A percentile compares a stretch with the other conserved stretches of the same genome.
Conservation (phyloP, 2,888 invertebrate genomes). For the Ochropleura leucogaster region DNA sequence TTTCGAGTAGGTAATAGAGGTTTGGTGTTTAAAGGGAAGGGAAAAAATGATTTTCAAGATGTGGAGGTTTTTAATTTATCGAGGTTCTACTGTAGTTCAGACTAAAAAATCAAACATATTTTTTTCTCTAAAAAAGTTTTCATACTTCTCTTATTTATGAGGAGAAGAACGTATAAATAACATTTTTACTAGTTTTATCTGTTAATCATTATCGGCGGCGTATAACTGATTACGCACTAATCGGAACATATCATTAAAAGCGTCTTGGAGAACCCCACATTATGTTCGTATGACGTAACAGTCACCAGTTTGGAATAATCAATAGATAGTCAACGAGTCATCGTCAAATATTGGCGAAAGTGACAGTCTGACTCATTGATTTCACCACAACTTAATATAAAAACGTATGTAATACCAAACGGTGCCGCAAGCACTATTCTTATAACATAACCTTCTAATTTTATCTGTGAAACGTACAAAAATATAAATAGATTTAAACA, state of each 20-base stretch:
- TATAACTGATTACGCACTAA: slow-evolving; percentile 15
- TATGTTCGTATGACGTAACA: slow-evolving; percentile 43
- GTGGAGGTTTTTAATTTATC: too few relatives aligned
- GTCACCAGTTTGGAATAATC: slow-evolving; percentile 22
- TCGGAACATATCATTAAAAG: slow-evolving; percentile 9
- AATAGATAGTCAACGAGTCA: slow-evolving; percentile 19
- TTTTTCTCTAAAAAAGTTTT: not conserved
- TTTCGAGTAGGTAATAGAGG: too few relatives aligned
- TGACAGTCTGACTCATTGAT: slow-evolving; percentile 31
- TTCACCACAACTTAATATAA: slow-evolving; percentile 28
- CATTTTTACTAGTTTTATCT: not conserved
- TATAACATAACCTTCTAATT: slow-evolving; percentile 40
- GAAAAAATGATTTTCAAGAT: too few relatives aligned
- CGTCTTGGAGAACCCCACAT: slow-evolving; percentile 28
- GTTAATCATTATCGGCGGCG: not conserved
- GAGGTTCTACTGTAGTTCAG: not conserved
- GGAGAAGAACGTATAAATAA: not conserved
- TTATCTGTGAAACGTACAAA: slow-evolving; percentile 39
- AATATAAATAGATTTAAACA: slow-evolving; percentile 42
- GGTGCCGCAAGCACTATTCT: slow-evolving; percentile 10
- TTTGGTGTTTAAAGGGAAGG: too few relatives aligned
- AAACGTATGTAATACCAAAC: slow-evolving; percentile 5
- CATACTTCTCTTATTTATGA: not conserved
- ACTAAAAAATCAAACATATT: not conserved
- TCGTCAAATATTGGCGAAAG: slow-evolving; percentile 31